Conservation (phyloP, 2,113 vertebrate genomes). For the Strix uralensis region DNA sequence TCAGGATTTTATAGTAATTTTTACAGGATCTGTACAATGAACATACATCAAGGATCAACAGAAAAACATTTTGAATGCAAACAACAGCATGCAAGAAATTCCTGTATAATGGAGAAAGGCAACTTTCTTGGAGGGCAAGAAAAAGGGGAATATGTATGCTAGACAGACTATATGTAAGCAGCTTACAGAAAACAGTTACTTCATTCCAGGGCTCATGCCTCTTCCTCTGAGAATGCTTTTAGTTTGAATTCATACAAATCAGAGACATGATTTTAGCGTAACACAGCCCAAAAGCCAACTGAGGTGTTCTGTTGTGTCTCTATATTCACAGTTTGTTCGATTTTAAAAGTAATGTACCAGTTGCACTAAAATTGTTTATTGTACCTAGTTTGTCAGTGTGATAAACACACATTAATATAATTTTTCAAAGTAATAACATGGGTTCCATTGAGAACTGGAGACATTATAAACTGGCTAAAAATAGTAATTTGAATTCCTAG, state of each 20-base stretch:
- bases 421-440: not conserved
- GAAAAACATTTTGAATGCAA: not conserved
- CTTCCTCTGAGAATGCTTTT: not conserved
- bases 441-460: not conserved
- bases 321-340: not conserved
- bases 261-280: not conserved
- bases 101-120: not conserved
- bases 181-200: not conserved
- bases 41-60: not conserved
- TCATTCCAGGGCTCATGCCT: not conserved
- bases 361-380: not conserved
- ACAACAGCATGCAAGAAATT: not conserved
- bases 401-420: not conserved
- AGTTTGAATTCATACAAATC: not conserved
- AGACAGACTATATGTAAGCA: not conserved
- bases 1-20: not conserved
- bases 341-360: not conserved
- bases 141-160: not conserved
- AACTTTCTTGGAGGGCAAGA: not conserved
- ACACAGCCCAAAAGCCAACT: not conserved
- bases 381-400: not conserved
- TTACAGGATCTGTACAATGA: not conserved
- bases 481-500: constrained; percentile 53
- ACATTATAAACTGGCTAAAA: constrained; percentile 15
- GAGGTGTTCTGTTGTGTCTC: not conserved